Base-by-base conservation (phyloP, 2,797 vertebrate species). In the Limosa lapponica region DNA sequence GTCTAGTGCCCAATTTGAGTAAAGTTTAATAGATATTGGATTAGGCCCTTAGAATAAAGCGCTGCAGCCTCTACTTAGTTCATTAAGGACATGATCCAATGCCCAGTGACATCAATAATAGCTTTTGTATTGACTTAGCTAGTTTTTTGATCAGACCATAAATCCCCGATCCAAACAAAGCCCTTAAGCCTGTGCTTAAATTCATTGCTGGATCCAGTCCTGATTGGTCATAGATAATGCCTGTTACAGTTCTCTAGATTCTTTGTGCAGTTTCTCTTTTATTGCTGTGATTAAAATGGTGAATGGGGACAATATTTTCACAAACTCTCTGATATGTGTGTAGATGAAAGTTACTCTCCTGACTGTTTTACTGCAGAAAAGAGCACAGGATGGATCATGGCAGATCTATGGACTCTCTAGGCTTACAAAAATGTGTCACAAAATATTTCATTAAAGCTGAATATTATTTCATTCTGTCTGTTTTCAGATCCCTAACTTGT, bases 51-150 rank as follows among this genome's bases (percentile, higher is more conserved):
- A 69, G 81, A 84, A 79, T 79, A 39, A 70, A 93, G 46, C 13
- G 5, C 39, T 88, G 55, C 30, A 90, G 25, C 25, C 36, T 92
- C 86, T 73, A 13, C 55, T 93, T 94, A 94, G 90, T 95, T 94
- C 90, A 95, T 93, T 96, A 93, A 96, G 89, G 67, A 13, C 55
- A 87, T n/a, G 70, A 93, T 94, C 82, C 86, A 86, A 88, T 69
- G 62, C 23, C 73, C 77, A 87, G 37, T 87, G 36, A 84, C 78
- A 95, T 90, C 88, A 95, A 55, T 79, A 94, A 86, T 36, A 94
- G 51, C 78, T 96, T 96, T 89, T 84, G 28, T 75, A 94, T 95
- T 96, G 94, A 93, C 67, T 95, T 94, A 44, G 59, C 39, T 77
- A 58, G 32, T 46, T 78, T 95, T 94, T 93, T 79, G 86, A 92